Base-by-base conservation (phyloP, 2,113 vertebrate species). In the Antidorcas marsupialis region DNA sequence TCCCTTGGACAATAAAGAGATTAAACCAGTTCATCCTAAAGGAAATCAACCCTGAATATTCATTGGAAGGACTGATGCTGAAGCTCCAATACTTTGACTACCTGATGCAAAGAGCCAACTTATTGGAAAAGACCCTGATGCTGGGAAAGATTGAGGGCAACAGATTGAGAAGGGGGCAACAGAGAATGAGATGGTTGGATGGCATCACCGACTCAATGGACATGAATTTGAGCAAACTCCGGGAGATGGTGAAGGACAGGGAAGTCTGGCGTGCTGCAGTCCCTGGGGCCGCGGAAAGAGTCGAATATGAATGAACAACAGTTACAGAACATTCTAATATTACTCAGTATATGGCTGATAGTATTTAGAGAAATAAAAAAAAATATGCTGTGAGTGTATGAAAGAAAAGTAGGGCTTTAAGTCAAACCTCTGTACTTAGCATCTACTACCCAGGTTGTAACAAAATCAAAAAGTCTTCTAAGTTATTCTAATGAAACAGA, bases 281-380 rank as follows among this genome's bases (percentile, higher is more conserved):
- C 71, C 39, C 36, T 43, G 67, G 67, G 10, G 21, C 36, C 1
- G 0, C 2, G 2, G n/a, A 39, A 12, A 76, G 71, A 76, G 71
- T 43, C 0, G 0, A 23, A 74, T 25, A 25, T 0, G 3, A 74
- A 3, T 74, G 21, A 74, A 74, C 8, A 36, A 67, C 3, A 87
- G 74, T 76, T 91, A 74, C 3, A 43, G 28, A 91, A 79, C n/a
- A 85, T 62, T 62, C 86, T 91, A 90, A 53, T 82, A 67, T 89
- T 79, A 79, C 33, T 94, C 33, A 74, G 16, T 64, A 59, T 28
- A 86, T 59, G 33, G 7, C 50, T 47, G 4, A 78, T 10, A 84
- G 50, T 71, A 43, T 89, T 91, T 78, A 13, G 50, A 94, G 39
- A 91, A 94, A 91, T 30, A 87, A 95, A 93, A 91, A 93, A 57